Conservation (phyloP, 2,888 invertebrate genomes). For the Tenthredo scrophulariae region DNA sequence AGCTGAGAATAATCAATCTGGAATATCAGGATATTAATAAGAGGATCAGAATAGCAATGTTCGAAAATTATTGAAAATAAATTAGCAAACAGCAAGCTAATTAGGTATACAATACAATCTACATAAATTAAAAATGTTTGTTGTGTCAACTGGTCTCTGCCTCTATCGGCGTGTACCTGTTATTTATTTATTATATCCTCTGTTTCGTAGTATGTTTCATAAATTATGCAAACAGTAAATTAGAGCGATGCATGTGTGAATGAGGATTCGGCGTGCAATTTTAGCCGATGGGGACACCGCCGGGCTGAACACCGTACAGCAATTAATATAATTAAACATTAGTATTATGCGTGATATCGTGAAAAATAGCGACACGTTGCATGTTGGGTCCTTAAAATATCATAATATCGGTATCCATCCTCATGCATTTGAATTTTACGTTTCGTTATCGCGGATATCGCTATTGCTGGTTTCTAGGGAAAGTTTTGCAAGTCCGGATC, state of each 20-base stretch:
- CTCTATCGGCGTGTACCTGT: neutral
- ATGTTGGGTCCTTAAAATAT: too few species aligned
- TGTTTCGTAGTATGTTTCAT: neutral
- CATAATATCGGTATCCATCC: too few species aligned
- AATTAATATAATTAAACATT: too few species aligned
- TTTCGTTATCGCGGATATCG: too few species aligned
- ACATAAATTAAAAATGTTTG: neutral
- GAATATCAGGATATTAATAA: neutral
- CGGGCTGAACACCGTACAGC: too few species aligned
- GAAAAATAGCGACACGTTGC: too few species aligned
- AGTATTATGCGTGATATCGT: too few species aligned
- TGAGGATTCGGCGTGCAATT: neutral
- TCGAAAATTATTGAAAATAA: conserved; percentile 1
- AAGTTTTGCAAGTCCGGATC: too few species aligned
- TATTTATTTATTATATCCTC: neutral
- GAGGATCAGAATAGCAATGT: neutral
- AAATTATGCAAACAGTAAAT: neutral
- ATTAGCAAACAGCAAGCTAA: conserved; percentile 14
- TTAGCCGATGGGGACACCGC: too few species aligned
- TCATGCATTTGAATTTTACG: too few species aligned
- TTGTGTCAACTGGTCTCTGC: neutral
- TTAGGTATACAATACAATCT: neutral
- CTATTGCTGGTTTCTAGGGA: too few species aligned
- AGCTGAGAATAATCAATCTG: neutral
- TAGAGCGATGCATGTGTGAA: neutral